Percentiles rank a stretch among this genome's conserved stretches.
These are phyloP conservation scores for Labeo rohita DNA, from an alignment of 2,113 vertebrate genomes.

Conservation along the genomic window DNA sequence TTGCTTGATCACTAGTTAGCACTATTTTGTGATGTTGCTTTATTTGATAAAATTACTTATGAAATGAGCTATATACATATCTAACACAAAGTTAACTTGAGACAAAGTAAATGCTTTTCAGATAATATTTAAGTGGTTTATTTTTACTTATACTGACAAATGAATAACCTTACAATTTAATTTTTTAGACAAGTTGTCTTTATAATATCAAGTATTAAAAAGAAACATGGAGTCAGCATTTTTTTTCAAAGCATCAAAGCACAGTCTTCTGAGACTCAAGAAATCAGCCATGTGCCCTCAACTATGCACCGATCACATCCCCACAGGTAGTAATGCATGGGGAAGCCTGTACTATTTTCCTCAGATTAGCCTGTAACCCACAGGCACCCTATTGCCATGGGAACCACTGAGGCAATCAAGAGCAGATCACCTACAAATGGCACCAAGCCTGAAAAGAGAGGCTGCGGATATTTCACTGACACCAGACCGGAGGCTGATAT, in stretches of 20 bases:
- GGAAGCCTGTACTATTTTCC: neutral
- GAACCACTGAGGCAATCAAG: slow-evolving; percentile 28
- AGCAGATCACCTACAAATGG: slow-evolving; percentile 14
- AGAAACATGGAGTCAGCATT: neutral
- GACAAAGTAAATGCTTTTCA: no score
- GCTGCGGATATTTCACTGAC: neutral
- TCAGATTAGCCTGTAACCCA: slow-evolving; percentile 14
- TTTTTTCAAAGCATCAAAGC: neutral
- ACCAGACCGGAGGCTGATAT: neutral
- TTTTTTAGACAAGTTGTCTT: neutral
- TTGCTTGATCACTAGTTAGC: neutral
- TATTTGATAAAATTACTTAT: neutral
- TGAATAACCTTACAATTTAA: neutral
- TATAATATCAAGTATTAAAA: neutral
- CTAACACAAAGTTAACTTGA: no score
- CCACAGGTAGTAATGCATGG: neutral
- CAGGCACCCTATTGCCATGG: slow-evolving; percentile 2
- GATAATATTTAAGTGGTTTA: no score
- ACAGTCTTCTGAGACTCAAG: neutral
- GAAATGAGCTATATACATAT: neutral
- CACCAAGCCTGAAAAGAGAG: neutral
- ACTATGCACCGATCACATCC: neutral
- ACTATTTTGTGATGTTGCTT: neutral
- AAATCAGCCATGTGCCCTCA: neutral
- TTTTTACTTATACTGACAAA: neutral